Evolutionary conservation across 2,888 invertebrate genomes (phyloP).

Genomic region (Podabrus alpinus): DNA sequence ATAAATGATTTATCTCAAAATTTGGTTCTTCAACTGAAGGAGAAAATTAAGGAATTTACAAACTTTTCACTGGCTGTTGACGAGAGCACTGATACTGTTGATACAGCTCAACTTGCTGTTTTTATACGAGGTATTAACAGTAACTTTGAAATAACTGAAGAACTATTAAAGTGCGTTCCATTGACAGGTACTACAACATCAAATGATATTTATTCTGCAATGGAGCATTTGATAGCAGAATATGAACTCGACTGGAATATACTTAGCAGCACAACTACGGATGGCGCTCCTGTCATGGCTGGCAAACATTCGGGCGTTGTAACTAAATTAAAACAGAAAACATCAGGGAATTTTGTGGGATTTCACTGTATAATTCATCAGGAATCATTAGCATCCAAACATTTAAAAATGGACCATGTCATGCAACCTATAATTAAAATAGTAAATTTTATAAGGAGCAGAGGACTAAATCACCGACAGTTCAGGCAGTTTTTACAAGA

Average conservation of each 20-base stretch:
- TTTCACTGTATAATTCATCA: slow-evolving; percentile 39
- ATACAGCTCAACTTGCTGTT: slow-evolving; percentile 17
- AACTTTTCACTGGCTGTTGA: slow-evolving; percentile 18
- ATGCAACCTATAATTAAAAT: too few relatives aligned
- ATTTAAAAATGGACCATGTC: too few relatives aligned
- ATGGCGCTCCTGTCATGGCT: slow-evolving; percentile 32
- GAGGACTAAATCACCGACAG: too few relatives aligned
- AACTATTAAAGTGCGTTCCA: slow-evolving; percentile 10
- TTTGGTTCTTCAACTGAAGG: not conserved
- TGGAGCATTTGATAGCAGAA: slow-evolving; percentile 19
- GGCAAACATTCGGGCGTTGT: slow-evolving; percentile 26
- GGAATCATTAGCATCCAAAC: slow-evolving; percentile 22
- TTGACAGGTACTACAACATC: slow-evolving; percentile 13
- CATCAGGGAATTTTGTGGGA: slow-evolving; percentile 19
- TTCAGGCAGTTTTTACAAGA: too few relatives aligned
- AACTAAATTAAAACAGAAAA: slow-evolving; percentile 15
- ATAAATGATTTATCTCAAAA: not conserved
- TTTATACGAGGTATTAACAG: slow-evolving; percentile 10
- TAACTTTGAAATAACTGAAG: slow-evolving; percentile 12
- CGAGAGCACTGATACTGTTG: slow-evolving; percentile 20
- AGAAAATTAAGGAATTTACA: not conserved
- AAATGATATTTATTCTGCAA: slow-evolving; percentile 27
- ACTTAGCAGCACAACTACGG: slow-evolving; percentile 27
- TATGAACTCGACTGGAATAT: slow-evolving; percentile 23
- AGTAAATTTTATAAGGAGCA: too few relatives aligned